Percentiles rank a stretch among this genome's conserved stretches.
Evolutionary conservation across 2,888 invertebrate genomes (phyloP).

Genomic region (Drosophila pseudotalamancana): DNA sequence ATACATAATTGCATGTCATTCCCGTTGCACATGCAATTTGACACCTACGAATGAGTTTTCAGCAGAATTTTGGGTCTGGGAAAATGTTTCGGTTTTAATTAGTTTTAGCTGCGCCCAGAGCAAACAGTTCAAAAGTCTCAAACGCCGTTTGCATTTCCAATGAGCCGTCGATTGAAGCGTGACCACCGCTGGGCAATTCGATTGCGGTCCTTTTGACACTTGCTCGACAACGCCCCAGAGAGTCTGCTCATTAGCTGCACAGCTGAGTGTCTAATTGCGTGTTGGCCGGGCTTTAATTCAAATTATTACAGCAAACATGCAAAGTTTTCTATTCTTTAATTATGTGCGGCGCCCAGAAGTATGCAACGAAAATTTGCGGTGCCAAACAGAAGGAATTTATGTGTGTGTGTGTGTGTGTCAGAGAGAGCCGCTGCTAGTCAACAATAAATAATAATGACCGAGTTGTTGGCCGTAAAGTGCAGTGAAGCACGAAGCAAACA

Average conservation of each 20-base stretch:
- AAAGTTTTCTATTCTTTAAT: conserved; percentile 44
- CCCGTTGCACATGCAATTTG: conserved; percentile 13
- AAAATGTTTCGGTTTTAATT: conserved; percentile 56
- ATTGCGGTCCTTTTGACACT: conserved; percentile 66
- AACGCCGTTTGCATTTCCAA: conserved; percentile 66
- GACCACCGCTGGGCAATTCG: conserved; percentile 48
- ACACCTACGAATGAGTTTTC: conserved; percentile 1
- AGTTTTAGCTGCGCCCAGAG: conserved; percentile 53
- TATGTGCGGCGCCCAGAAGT: conserved; percentile 50
- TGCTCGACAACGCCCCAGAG: neutral
- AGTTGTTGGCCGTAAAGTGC: conserved; percentile 37
- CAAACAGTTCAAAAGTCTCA: conserved; percentile 59
- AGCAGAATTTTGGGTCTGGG: neutral
- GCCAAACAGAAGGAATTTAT: neutral
- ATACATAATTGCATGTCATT: conserved; percentile 12
- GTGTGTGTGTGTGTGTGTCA: conserved; percentile 1
- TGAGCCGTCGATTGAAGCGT: conserved; percentile 49
- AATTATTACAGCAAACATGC: conserved; percentile 56
- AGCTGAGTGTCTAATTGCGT: conserved; percentile 27
- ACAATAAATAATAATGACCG: conserved; percentile 60
- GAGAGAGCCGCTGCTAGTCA: conserved; percentile 7
- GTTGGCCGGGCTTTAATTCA: conserved; percentile 41
- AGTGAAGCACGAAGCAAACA: conserved; percentile 58
- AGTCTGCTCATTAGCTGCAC: conserved; percentile 46
- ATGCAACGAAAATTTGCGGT: conserved; percentile 30